Conservation (phyloP, 2,888 invertebrate species). For the Macrostomum cliftonense region DNA sequence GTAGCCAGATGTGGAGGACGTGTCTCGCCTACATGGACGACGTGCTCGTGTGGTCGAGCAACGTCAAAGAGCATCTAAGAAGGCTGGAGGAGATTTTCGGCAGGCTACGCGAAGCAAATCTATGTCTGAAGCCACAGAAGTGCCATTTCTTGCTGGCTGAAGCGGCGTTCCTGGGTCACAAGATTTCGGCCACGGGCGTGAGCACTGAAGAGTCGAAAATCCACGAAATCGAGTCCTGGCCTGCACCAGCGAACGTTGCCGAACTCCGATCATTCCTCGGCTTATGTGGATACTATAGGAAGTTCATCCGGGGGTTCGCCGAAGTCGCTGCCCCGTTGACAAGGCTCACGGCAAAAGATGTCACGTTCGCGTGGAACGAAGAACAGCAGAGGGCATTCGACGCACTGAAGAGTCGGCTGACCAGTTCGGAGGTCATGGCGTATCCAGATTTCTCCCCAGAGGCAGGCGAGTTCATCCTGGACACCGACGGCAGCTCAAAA, state of each 20-base stretch:
- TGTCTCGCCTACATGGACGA: slow-evolving; percentile 4
- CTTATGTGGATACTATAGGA: not conserved
- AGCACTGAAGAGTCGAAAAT: slow-evolving; percentile 3
- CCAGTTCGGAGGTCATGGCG: not conserved
- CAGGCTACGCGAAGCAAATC: not conserved
- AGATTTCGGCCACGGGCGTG: not conserved
- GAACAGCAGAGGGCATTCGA: not conserved
- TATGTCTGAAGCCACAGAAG: slow-evolving; percentile 8
- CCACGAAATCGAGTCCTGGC: not conserved
- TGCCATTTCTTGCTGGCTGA: slow-evolving; percentile 11
- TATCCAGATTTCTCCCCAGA: not conserved
- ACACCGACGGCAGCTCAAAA: slow-evolving; percentile 3
- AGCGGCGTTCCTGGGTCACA: slow-evolving; percentile 2
- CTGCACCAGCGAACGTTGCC: not conserved
- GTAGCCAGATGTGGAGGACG: not conserved
- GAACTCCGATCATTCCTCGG: slow-evolving; percentile 4
- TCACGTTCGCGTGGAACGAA: not conserved
- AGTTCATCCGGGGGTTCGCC: slow-evolving; percentile 6
- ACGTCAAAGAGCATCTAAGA: not conserved
- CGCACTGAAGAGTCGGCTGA: not conserved
- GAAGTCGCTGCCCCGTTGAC: slow-evolving; percentile 1
- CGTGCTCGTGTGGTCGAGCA: not conserved
- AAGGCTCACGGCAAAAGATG: not conserved
- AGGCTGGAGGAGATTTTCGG: slow-evolving; percentile 1
- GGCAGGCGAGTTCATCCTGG: not conserved